Conservation (phyloP, 2,797 vertebrate species). For the Mallotus villosus region DNA sequence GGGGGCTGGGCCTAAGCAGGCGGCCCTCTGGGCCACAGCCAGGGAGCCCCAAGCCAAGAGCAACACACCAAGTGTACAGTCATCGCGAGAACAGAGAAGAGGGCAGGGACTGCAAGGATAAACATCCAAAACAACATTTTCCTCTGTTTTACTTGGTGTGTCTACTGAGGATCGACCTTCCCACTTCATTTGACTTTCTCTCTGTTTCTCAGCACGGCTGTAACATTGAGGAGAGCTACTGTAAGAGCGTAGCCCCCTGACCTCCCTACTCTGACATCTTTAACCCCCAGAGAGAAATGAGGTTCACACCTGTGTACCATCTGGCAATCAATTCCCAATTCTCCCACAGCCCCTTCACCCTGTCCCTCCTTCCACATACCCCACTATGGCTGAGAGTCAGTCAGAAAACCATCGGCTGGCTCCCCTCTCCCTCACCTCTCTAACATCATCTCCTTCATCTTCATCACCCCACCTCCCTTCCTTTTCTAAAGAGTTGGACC, state of each 20-base stretch:
- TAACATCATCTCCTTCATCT: constrained; percentile 26
- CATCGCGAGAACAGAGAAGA: constrained; percentile 33
- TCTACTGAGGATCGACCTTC: neutral
- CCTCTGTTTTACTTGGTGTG: neutral
- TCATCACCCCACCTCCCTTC: constrained; percentile 18
- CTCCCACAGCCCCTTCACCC: constrained; percentile 10
- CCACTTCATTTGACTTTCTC: neutral
- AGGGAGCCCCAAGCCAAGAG: constrained; percentile 41
- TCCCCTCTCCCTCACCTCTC: constrained; percentile 12
- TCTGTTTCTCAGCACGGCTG: neutral
- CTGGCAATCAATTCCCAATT: constrained; percentile 38
- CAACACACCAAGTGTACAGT: constrained; percentile 47
- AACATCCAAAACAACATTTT: neutral
- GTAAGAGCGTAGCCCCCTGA: constrained; percentile 23
- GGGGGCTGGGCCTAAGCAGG: constrained; percentile 37
- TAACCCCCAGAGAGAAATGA: constrained; percentile 12
- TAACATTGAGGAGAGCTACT: neutral
- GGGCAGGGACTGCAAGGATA: neutral
- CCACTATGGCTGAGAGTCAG: neutral
- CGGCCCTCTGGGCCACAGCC: constrained; percentile 33
- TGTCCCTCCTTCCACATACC: neutral
- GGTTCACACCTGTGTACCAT: constrained; percentile 47
- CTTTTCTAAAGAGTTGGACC: constrained; percentile 42
- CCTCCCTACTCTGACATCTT: constrained; percentile 17
- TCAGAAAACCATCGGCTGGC: constrained; percentile 10